These are phyloP conservation scores for Halyomorpha halys DNA, from an alignment of 1,140 invertebrate genomes.

Conservation along the genomic window DNA sequence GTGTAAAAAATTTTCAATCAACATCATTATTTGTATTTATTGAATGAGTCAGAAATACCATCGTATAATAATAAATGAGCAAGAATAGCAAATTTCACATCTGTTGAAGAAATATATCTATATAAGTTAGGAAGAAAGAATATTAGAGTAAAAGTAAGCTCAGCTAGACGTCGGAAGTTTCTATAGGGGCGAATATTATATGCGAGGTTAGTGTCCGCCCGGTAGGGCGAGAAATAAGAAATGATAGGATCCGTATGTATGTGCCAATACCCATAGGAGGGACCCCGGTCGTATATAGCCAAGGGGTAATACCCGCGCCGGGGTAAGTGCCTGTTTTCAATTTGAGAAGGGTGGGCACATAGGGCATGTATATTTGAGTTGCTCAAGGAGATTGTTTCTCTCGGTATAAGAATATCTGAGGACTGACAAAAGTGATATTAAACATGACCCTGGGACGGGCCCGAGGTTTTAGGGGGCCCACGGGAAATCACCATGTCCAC, in stretches of 20 bases:
- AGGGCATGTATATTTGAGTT: constrained; percentile 23
- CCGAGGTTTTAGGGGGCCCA: constrained; percentile 17
- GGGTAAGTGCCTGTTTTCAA: background rate
- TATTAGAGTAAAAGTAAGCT: background rate
- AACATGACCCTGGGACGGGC: constrained; percentile 19
- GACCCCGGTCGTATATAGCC: background rate
- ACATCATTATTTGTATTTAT: too few relatives aligned
- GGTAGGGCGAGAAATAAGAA: background rate
- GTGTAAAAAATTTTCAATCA: too few relatives aligned
- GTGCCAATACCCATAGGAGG: constrained; percentile 2
- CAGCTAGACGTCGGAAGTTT: background rate
- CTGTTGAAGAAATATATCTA: background rate
- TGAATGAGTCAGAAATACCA: too few relatives aligned
- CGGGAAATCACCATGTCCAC: constrained; percentile 21
- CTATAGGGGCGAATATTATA: background rate
- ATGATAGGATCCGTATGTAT: background rate
- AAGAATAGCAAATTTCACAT: too few relatives aligned
- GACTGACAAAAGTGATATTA: constrained; percentile 25
- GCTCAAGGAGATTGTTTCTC: constrained; percentile 24
- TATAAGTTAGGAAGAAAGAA: background rate
- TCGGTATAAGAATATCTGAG: constrained; percentile 24
- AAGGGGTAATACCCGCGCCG: background rate
- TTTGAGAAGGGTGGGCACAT: constrained; percentile 4
- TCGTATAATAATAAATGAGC: too few relatives aligned
- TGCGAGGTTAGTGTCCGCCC: constrained; percentile 4